Evolutionary conservation across 2,888 invertebrate species (phyloP).

Genomic region (Drosophila diplacantha): DNA sequence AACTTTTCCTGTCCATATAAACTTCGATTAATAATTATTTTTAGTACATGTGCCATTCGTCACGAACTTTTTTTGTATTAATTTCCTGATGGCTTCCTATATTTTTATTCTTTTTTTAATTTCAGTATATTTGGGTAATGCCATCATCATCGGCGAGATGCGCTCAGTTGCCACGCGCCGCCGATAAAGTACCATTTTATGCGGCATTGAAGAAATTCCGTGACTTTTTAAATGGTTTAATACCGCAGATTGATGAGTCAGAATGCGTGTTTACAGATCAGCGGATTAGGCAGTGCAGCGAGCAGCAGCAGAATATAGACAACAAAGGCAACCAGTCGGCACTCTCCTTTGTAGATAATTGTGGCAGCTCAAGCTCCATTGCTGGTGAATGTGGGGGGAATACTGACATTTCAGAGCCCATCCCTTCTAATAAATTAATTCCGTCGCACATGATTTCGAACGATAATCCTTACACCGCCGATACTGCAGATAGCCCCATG

Average conservation of each 20-base stretch:
- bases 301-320: conserved; percentile 61
- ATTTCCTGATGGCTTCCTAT: neutral
- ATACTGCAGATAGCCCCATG: conserved; percentile 36
- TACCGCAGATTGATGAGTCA: conserved; percentile 89
- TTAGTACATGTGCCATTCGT: neutral
- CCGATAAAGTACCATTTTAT: conserved; percentile 99
- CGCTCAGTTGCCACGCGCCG: conserved; percentile 97
- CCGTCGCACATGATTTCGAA: conserved; percentile 32
- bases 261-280: conserved; percentile 91
- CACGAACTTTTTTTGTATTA: neutral
- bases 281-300: conserved; percentile 82
- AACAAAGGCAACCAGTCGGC: conserved; percentile 9
- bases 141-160: conserved; percentile 98
- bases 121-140: conserved; percentile 99
- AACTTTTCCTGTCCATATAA: too few species aligned
- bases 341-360: conserved; percentile 31
- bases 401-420: conserved; percentile 28
- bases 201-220: conserved; percentile 96
- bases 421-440: conserved; percentile 34
- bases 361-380: conserved; percentile 10
- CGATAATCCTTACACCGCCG: conserved; percentile 2
- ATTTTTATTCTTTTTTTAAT: conserved; percentile 45
- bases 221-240: conserved; percentile 93
- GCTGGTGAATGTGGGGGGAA: conserved; percentile 22
- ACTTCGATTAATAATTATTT: neutral